Conservation (phyloP, 2,888 invertebrate genomes). For the Erebia aethiops region DNA sequence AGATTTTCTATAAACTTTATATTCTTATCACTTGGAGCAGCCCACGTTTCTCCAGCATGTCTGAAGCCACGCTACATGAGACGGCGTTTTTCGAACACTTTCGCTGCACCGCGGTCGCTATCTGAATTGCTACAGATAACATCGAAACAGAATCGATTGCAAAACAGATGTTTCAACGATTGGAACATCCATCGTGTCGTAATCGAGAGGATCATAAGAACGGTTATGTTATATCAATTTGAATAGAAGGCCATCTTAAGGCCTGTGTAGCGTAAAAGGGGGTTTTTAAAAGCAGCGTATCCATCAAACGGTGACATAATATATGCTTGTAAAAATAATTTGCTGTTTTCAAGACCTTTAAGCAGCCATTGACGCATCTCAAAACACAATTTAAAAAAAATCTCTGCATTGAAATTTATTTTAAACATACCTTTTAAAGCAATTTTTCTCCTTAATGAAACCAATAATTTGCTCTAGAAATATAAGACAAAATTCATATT, state of each 20-base stretch:
- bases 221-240: conserved; percentile 10
- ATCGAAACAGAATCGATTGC: conserved; percentile 22
- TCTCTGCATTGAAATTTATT: no score
- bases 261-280: no score
- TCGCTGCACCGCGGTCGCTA: conserved; percentile 35
- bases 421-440: no score
- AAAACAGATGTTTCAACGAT: conserved; percentile 12
- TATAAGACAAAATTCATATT: no score
- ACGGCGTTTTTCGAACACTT: conserved; percentile 54
- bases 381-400: no score
- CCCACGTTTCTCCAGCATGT: conserved; percentile 48
- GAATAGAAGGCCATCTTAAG: conserved; percentile 9
- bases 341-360: no score
- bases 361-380: no score
- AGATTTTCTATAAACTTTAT: background rate
- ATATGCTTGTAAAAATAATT: no score
- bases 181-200: conserved; percentile 13
- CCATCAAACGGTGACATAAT: no score
- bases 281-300: no score
- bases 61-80: conserved; percentile 53
- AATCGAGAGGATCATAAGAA: conserved; percentile 13
- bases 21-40: conserved; percentile 20
- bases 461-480: no score
- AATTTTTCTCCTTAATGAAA: no score
- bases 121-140: conserved; percentile 29